A percentile compares a stretch with the other conserved stretches of the same genome.
Conservation (phyloP, 2,797 vertebrate species). For the Mus spretus region DNA sequence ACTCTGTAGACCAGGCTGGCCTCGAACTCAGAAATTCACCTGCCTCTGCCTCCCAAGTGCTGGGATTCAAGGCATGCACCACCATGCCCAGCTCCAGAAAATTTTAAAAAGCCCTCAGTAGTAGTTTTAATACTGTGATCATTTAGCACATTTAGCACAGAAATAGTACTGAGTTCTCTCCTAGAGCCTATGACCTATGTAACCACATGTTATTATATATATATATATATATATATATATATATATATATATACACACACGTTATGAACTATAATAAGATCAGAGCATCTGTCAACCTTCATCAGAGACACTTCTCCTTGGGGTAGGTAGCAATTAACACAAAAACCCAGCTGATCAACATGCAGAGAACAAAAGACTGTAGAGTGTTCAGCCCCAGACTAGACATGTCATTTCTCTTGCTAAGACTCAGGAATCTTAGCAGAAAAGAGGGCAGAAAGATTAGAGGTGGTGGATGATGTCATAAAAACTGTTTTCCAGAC, state of each 20-base stretch:
- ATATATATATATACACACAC: too few relatives aligned
- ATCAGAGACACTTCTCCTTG: not conserved
- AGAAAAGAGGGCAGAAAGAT: not conserved
- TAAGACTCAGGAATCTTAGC: not conserved
- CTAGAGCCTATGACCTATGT: not conserved
- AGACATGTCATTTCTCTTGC: not conserved
- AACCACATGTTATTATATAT: too few relatives aligned
- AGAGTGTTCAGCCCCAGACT: not conserved
- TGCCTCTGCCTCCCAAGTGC: too few relatives aligned
- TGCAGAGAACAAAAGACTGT: not conserved
- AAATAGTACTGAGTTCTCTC: not conserved
- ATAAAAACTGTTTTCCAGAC: not conserved
- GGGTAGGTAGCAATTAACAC: not conserved
- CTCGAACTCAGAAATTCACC: too few relatives aligned
- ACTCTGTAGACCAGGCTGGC: too few relatives aligned
- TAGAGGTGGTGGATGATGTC: too few relatives aligned
- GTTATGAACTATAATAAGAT: not conserved
- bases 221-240: too few relatives aligned
- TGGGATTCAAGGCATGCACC: too few relatives aligned
- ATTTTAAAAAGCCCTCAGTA: not conserved
- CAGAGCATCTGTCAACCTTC: not conserved
- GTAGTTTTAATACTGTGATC: not conserved
- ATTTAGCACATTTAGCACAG: not conserved
- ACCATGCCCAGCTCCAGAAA: not conserved
- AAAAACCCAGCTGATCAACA: not conserved